Evolutionary conservation across 2,888 invertebrate species (phyloP).

Genomic region (Euzophera pinguis): DNA sequence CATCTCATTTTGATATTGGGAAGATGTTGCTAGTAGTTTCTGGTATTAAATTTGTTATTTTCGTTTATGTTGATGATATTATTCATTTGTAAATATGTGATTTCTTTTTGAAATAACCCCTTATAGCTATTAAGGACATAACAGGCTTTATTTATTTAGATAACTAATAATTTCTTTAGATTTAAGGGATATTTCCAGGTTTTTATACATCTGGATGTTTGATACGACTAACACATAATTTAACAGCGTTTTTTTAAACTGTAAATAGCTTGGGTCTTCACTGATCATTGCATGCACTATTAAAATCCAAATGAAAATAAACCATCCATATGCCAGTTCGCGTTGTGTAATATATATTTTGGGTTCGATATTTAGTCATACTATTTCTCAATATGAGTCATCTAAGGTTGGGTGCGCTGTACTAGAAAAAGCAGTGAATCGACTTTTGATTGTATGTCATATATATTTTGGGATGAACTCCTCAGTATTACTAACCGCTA

Average conservation of each 20-base stretch:
- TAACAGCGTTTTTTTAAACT: not conserved
- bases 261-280: not conserved
- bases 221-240: not conserved
- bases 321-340: slow-evolving; percentile 12
- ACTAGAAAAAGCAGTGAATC: slow-evolving; percentile 3
- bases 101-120: not conserved
- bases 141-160: not conserved
- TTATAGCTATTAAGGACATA: no score
- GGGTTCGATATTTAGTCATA: slow-evolving; percentile 39
- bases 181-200: not conserved
- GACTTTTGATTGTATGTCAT: not conserved
- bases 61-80: no score
- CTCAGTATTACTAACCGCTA: not conserved
- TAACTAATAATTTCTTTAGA: not conserved
- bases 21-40: no score
- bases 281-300: slow-evolving; percentile 12
- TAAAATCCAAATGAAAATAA: slow-evolving; percentile 17
- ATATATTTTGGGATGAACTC: slow-evolving; percentile 10
- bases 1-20: no score
- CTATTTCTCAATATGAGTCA: slow-evolving; percentile 37
- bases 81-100: not conserved
- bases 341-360: slow-evolving; percentile 42
- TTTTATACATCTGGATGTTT: not conserved
- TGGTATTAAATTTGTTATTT: no score
- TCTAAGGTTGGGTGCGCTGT: slow-evolving; percentile 13